Evolutionary conservation across 1,140 invertebrate species (phyloP).

Genomic region (Pantala flavescens): DNA sequence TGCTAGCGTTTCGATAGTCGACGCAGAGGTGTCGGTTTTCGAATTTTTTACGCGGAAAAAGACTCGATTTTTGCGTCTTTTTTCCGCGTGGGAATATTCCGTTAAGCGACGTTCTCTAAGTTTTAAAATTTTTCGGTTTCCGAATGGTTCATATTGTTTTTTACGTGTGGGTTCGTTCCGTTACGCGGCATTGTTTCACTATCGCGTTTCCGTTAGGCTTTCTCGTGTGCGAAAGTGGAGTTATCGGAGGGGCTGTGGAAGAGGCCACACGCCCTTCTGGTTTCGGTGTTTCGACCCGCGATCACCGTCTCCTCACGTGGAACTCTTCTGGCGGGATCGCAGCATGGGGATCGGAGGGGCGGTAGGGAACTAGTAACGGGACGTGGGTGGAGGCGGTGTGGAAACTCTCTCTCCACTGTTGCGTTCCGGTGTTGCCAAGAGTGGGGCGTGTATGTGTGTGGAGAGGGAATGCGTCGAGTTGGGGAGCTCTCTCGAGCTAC

Average conservation of each 20-base stretch:
- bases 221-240: too few relatives aligned
- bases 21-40: too few relatives aligned
- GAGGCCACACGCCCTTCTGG: neutral
- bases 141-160: too few relatives aligned
- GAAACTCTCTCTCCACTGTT: conserved; percentile 8
- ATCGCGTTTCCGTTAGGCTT: too few relatives aligned
- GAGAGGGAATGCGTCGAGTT: neutral
- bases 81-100: too few relatives aligned
- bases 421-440: conserved; percentile 6
- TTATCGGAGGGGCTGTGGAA: too few relatives aligned
- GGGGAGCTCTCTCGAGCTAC: neutral
- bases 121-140: too few relatives aligned
- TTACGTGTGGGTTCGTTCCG: too few relatives aligned
- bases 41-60: too few relatives aligned
- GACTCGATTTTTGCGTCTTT: too few relatives aligned
- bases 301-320: neutral
- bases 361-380: neutral
- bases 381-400: conserved; percentile 5
- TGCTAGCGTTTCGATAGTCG: neutral
- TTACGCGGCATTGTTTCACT: too few relatives aligned
- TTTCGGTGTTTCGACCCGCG: conserved; percentile 1
- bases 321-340: neutral
- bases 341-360: neutral
- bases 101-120: too few relatives aligned
- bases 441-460: neutral